phyloP scores from a whole-genome alignment of 2,888 invertebrate species.

The Hecatera dysodea region DNA sequence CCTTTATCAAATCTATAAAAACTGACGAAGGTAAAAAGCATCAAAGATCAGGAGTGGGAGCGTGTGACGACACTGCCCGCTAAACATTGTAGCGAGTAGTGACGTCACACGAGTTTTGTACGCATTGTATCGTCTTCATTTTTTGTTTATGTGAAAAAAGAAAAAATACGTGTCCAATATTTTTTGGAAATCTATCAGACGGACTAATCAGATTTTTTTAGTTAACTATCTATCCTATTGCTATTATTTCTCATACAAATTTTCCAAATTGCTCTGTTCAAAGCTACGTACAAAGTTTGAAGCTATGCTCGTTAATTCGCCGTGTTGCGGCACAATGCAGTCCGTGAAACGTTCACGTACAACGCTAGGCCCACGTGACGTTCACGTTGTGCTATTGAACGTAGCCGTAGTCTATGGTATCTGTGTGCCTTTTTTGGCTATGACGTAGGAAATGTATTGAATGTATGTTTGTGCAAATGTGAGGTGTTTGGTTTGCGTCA shows the following conservation, averaged over 20 bases:
- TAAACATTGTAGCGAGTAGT: no score
- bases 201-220: no score
- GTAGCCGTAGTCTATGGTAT: conserved; percentile 21
- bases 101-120: no score
- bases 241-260: neutral
- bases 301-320: conserved; percentile 38
- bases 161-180: no score
- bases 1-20: no score
- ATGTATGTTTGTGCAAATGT: conserved; percentile 9
- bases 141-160: no score
- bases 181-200: no score
- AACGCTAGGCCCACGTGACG: conserved; percentile 40
- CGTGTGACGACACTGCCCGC: no score
- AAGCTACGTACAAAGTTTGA: conserved; percentile 14
- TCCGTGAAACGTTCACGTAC: conserved; percentile 55
- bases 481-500: conserved; percentile 36
- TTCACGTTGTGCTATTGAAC: conserved; percentile 44
- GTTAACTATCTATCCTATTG: no score
- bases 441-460: conserved; percentile 10
- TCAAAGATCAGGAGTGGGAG: no score
- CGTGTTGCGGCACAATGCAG: conserved; percentile 61
- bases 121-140: no score
- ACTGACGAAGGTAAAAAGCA: no score
- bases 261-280: neutral
- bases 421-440: conserved; percentile 28